Conservation (phyloP, 2,797 vertebrate genomes). For the Gambusia yucatana region DNA sequence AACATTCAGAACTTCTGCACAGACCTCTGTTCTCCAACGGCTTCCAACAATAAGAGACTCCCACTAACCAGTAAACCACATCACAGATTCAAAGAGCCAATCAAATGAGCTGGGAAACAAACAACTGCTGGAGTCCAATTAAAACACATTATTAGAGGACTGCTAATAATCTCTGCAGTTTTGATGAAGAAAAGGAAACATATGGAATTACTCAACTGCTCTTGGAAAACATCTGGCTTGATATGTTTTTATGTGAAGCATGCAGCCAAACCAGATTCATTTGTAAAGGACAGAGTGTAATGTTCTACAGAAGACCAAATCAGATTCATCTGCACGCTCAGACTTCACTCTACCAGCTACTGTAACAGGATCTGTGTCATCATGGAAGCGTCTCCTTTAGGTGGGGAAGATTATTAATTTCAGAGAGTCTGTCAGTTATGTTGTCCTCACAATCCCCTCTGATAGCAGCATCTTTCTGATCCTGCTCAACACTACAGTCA, state of each 20-base stretch:
- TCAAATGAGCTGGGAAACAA: conserved; percentile 4
- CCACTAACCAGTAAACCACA: conserved; percentile 32
- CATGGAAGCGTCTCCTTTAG: neutral
- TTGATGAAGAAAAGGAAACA: neutral
- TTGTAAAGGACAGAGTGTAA: neutral
- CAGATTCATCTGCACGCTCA: neutral
- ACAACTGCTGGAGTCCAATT: neutral
- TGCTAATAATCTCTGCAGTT: conserved; percentile 2
- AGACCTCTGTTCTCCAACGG: conserved; percentile 3
- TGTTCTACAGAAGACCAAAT: neutral
- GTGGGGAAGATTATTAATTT: neutral
- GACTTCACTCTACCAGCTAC: neutral
- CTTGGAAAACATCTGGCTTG: conserved; percentile 5
- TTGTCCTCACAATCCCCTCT: neutral
- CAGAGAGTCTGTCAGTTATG: neutral
- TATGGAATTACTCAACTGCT: neutral
- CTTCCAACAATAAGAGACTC: conserved; percentile 28
- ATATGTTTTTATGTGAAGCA: neutral
- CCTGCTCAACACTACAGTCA: neutral
- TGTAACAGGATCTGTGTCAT: neutral
- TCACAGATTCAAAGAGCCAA: conserved; percentile 20
- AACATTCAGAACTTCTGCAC: conserved; percentile 3
- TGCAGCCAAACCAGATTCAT: neutral
- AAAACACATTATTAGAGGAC: neutral
- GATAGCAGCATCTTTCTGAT: neutral